These are phyloP conservation scores for Volucella inflata DNA, from an alignment of 2,888 invertebrate species.

Conservation along the genomic window DNA sequence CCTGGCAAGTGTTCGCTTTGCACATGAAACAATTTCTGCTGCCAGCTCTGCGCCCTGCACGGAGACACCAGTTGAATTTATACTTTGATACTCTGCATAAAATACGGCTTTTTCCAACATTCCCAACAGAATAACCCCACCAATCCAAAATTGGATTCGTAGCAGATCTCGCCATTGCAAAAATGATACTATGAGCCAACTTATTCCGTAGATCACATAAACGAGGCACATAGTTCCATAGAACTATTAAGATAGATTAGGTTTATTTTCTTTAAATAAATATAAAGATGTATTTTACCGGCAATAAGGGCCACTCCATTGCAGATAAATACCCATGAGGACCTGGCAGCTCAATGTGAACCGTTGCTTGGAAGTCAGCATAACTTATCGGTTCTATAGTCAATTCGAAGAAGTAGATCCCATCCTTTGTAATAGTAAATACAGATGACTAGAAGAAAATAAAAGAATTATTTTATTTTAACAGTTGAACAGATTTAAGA, in stretches of 20 bases:
- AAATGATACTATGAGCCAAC: conserved; percentile 93
- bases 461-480: neutral
- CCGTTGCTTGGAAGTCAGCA: conserved; percentile 85
- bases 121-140: conserved; percentile 93
- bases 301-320: conserved; percentile 93
- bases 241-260: conserved; percentile 85
- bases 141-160: conserved; percentile 98
- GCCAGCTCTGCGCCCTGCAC: conserved; percentile 90
- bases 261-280: no score
- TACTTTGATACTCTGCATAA: conserved; percentile 93
- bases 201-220: conserved; percentile 91
- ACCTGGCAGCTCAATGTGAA: conserved; percentile 90
- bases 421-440: conserved; percentile 87
- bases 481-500: no score
- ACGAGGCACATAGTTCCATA: conserved; percentile 95
- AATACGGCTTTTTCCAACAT: conserved; percentile 95
- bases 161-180: conserved; percentile 95
- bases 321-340: conserved; percentile 94
- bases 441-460: conserved; percentile 81
- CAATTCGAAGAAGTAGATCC: conserved; percentile 88
- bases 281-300: conserved; percentile 85
- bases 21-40: conserved; percentile 96
- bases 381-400: conserved; percentile 83
- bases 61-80: conserved; percentile 88
- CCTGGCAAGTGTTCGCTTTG: conserved; percentile 94